phyloP scores from a whole-genome alignment of 1,140 invertebrate genomes.

The Zaprionus vittiger region DNA sequence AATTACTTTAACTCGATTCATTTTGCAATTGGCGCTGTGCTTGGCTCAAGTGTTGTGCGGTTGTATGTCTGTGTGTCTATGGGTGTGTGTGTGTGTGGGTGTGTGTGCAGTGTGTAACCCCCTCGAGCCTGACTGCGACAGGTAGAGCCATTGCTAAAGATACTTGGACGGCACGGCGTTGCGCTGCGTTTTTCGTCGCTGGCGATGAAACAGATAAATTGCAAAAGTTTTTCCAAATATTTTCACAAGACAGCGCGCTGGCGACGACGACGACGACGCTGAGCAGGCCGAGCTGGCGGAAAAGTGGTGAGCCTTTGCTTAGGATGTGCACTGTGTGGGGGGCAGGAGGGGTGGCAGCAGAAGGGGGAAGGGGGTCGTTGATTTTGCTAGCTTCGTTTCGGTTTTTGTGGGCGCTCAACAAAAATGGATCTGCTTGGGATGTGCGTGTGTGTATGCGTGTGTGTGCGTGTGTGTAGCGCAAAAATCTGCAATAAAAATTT shows the following conservation, averaged over 20 bases:
- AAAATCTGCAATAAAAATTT: conserved; percentile 83
- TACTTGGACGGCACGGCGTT: conserved; percentile 49
- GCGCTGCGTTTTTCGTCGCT: conserved; percentile 60
- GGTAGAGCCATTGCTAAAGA: conserved; percentile 52
- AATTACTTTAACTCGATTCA: conserved; percentile 80
- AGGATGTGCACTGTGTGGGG: background rate
- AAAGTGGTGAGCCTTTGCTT: conserved; percentile 2
- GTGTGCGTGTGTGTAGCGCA: conserved; percentile 47
- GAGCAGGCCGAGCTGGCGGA: background rate
- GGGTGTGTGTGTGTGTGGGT: background rate
- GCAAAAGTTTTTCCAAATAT: conserved; percentile 82
- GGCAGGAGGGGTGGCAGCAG: background rate
- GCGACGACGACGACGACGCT: conserved; percentile 14
- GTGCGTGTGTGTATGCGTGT: background rate
- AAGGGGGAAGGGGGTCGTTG: background rate
- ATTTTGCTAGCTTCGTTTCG: conserved; percentile 7
- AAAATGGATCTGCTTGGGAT: conserved; percentile 31
- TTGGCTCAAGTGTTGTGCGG: background rate
- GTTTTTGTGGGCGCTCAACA: conserved; percentile 24
- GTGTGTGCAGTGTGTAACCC: conserved; percentile 1
- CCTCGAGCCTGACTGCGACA: conserved; percentile 62
- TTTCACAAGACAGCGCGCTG: conserved; percentile 74
- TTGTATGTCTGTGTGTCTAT: background rate
- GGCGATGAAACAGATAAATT: conserved; percentile 82
- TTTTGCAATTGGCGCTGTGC: conserved; percentile 68